Conservation (phyloP, 2,113 vertebrate genomes). For the Illadopsis cleaveri region DNA sequence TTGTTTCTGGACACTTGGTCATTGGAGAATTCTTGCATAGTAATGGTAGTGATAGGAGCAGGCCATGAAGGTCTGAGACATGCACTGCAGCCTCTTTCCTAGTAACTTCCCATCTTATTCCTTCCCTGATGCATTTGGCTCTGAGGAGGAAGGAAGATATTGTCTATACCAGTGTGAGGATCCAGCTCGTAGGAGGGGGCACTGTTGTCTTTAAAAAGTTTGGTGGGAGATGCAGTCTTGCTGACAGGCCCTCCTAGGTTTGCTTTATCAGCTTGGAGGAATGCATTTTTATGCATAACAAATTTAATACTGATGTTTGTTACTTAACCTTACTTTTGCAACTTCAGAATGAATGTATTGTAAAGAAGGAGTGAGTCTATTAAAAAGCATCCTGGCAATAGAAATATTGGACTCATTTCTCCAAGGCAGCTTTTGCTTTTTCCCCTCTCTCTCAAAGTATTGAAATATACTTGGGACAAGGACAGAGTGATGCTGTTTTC, state of each 20-base stretch:
- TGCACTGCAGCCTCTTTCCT: background rate
- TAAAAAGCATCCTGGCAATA: background rate
- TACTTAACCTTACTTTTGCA: background rate
- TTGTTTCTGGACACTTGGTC: background rate
- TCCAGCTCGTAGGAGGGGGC: background rate
- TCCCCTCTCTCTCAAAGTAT: background rate
- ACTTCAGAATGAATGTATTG: background rate
- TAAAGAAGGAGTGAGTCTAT: background rate
- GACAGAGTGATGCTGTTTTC: background rate
- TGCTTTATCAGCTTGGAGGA: background rate
- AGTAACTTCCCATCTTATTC: background rate
- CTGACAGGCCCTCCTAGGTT: background rate
- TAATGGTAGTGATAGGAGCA: background rate
- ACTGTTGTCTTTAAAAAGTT: background rate
- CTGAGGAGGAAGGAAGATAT: background rate
- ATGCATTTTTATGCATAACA: background rate
- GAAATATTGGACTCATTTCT: background rate
- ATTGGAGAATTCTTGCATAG: background rate
- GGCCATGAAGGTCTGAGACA: background rate
- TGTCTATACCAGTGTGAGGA: background rate
- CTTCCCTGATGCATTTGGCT: background rate
- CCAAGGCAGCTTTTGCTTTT: background rate
- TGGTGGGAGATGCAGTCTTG: background rate
- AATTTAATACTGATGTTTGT: background rate
- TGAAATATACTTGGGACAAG: background rate